Base-by-base conservation (phyloP, 2,888 invertebrate species). In the Andrena bicolor region DNA sequence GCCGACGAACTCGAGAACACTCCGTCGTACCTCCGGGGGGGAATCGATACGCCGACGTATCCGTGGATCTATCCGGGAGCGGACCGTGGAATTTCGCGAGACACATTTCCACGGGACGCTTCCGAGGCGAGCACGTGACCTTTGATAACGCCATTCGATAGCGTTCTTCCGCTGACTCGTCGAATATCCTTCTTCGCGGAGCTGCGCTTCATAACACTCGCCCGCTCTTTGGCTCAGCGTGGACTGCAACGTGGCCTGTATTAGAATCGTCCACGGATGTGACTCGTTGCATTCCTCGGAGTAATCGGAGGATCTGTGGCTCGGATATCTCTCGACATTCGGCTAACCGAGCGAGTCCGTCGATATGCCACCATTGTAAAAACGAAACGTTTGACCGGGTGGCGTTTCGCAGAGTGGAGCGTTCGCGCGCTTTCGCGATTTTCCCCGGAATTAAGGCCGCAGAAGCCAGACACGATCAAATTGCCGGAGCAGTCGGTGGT, bases 11-110 rank as follows among this genome's bases (percentile, higher is more conserved):
- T 87, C 82, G 77, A 83, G 81, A 82, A 85, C 69, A 65, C 73
- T 81, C 58, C 49, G 69, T 23, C 32, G 49, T 66, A 23, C 35
- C 74, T 76, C 41, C 56, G 58, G 56, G 68, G 68, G 65, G 48
- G 75, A 81, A 88, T 88, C 84, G 84, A 86, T 86, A 84, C 75
- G 76, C 64, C 81, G 84, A 84, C 77, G 71, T 77, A 83, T 77
- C 76, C 69, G 60, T 66, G 53, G 76, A 74, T 80, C 76, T 69
- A 82, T 81, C 75, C 76, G 58, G 75, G 69, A 65, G 30, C 30
- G 56, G 70, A 20, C 56, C 56, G 73, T 68, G 71, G 78, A 86
- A 84, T 86, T 82, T 77, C 63, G 78, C 76, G 80, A 80, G 76
- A 76, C 74, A 76, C 75, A 48, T 81, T 80, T 63, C 65, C 64